Conservation (phyloP, 2,113 vertebrate species). For the Bambusicola thoracicus region DNA sequence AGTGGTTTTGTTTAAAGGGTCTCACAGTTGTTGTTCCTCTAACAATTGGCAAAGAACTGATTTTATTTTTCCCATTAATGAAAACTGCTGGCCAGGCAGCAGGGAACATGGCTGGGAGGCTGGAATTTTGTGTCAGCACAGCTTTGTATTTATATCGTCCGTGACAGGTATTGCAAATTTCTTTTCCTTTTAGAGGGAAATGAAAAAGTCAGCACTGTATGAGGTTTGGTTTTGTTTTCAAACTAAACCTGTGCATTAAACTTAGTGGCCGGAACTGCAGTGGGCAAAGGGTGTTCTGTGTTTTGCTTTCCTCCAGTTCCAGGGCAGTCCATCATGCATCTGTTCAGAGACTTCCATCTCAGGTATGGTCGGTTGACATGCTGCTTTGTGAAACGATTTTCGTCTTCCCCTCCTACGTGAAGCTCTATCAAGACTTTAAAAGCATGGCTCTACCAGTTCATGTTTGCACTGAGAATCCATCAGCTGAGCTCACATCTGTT, state of each 20-base stretch:
- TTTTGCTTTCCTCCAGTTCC: no score
- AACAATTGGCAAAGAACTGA: not conserved
- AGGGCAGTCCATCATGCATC: not conserved
- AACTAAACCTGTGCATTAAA: not conserved
- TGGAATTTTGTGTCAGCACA: not conserved
- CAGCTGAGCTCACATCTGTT: not conserved
- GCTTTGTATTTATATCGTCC: not conserved
- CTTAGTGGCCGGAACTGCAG: no score
- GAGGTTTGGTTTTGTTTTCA: not conserved
- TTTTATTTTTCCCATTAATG: not conserved
- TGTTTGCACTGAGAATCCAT: not conserved
- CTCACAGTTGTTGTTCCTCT: not conserved
- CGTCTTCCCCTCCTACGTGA: not conserved
- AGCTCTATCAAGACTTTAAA: not conserved
- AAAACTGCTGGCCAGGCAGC: not conserved
- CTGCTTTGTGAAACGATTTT: rapidly evolving
- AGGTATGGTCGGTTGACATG: rapidly evolving
- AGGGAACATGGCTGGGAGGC: not conserved
- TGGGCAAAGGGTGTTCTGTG: not conserved
- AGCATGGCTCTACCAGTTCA: not conserved
- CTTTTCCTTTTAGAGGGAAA: not conserved
- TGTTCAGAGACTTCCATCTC: no score
- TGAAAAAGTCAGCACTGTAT: not conserved
- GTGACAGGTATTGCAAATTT: not conserved
- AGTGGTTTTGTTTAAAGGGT: not conserved